Evolutionary conservation across 2,797 vertebrate species (phyloP), one percentile per base, ranked within the genome.

Genomic region (Acanthis flammea): DNA sequence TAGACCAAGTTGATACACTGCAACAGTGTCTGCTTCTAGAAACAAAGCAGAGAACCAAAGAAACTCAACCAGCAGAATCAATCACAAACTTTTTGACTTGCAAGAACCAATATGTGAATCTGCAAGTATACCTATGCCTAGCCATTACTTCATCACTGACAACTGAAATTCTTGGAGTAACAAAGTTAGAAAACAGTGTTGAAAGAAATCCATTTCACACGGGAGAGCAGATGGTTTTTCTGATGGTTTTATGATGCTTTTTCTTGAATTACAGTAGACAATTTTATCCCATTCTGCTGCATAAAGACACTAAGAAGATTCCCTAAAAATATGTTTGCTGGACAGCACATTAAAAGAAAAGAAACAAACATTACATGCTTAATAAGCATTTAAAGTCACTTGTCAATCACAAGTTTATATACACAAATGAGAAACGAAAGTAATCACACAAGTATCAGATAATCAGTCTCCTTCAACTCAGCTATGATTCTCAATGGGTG

Each of bases 191-290:
- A 95, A 83, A 58, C 6, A 50, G 3, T 23, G 8, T 57, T 65
- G 62, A 27, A 75, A 76, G 31, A 83, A 70, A 50, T 45, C 13
- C 4, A 35, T 31, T 63, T 45, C 21, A 55, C 12, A 60, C 5
- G 33, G 23, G 6, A 54, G 5, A 44, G 4, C 18, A 28, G 30
- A 85, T 79, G 8, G 55, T 58, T 58, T 58, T 57, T 35, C 7
- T 57, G 54, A 33, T 55, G n/a, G 9, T 24, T 39, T 1, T 12
- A 62, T 30, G 4, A 54, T n/a, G 5, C 0, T 39, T 8, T 15
- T 70, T 73, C 66, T 73, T 86, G 7, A 79, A 70, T 53, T 60
- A 70, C 9, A 71, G 28, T 14, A 60, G 22, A 71, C 4, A 55
- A 67, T 48, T 63, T 65, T n/a, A 72, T 27, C 30, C 42, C 17